These are phyloP conservation scores for Falco berigora DNA, from an alignment of 2,797 vertebrate genomes.

Conservation along the genomic window DNA sequence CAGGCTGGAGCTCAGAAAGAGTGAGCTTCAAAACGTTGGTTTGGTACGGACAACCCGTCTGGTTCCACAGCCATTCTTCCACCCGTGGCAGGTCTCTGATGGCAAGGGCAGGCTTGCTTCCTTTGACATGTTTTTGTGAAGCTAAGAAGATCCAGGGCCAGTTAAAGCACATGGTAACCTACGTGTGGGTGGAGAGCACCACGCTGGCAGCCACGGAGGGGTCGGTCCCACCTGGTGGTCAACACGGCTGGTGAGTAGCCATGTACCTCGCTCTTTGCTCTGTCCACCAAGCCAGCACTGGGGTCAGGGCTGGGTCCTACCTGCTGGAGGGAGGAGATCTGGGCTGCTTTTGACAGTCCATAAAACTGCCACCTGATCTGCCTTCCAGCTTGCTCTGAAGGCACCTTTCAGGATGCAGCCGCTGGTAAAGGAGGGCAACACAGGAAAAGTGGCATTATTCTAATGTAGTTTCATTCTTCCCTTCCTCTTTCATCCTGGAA, in stretches of 20 bases:
- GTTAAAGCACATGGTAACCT: neutral
- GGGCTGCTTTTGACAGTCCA: neutral
- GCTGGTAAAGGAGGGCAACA: neutral
- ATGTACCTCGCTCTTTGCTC: neutral
- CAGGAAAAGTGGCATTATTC: neutral
- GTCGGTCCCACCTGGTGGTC: neutral
- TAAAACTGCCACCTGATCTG: neutral
- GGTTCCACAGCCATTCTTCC: neutral
- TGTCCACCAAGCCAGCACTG: neutral
- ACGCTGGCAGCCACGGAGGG: fast-evolving
- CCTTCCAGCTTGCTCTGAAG: neutral
- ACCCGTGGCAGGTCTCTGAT: neutral
- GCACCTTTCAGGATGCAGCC: neutral
- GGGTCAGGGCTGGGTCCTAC: neutral
- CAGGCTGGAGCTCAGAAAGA: neutral
- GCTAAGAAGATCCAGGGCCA: too few relatives aligned
- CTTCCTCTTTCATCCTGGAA: neutral
- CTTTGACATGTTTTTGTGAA: neutral
- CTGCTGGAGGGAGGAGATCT: neutral
- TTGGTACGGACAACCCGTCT: fast-evolving
- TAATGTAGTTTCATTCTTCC: neutral
- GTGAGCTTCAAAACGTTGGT: fast-evolving
- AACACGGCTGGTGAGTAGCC: neutral
- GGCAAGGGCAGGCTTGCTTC: neutral
- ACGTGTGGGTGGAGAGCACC: fast-evolving